Base-by-base conservation (phyloP, 2,797 vertebrate genomes). In the Tiaroga cobitis region DNA sequence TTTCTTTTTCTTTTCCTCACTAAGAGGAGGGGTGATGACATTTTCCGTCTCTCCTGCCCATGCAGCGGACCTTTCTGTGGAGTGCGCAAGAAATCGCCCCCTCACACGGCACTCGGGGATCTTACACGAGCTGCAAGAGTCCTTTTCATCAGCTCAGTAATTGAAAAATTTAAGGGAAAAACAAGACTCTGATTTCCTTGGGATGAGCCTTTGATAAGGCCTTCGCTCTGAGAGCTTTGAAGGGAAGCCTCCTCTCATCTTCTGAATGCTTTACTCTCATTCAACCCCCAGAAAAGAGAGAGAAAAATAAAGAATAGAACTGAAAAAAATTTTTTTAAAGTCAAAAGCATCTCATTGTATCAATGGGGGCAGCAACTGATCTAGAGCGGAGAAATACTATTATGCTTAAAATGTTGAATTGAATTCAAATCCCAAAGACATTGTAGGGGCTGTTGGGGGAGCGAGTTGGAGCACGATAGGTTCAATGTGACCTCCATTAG, bases 401-500 rank as follows among this genome's bases (percentile, higher is more conserved):
- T 80, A 65, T 59, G 54, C 39, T 73, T 74, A 63, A 43, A 54
- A 67, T 21, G 56, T 26, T n/a, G 32, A 81, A 75, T 81, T 21
- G n/a, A 81, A 73, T 72, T 67, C 34, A 13, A 19, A 34, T 85
- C 80, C 43, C 72, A 82, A 84, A 80, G 32, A 73, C 29, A 24
- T 34, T 43, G 63, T 76, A 56, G 56, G 8, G 59, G 63, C n/a
- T 61, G 51, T 34, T 56, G 51, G 51, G 74, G 74, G 24, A 59
- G 74, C 9, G 77, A 65, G 67, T 49, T 68, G 80, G 78, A 81
- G 78, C 72, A 43, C 37, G 59, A 54, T 83, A 41, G 61, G 91
- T 88, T 94, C 92, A 94, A 92, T 93, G 92, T 95, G 93, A 95
- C 94, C 94, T 94, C 92, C 90, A 93, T 93, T 94, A 94, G 92